Conservation (phyloP, 2,113 vertebrate species). For the Empidonax alnorum region DNA sequence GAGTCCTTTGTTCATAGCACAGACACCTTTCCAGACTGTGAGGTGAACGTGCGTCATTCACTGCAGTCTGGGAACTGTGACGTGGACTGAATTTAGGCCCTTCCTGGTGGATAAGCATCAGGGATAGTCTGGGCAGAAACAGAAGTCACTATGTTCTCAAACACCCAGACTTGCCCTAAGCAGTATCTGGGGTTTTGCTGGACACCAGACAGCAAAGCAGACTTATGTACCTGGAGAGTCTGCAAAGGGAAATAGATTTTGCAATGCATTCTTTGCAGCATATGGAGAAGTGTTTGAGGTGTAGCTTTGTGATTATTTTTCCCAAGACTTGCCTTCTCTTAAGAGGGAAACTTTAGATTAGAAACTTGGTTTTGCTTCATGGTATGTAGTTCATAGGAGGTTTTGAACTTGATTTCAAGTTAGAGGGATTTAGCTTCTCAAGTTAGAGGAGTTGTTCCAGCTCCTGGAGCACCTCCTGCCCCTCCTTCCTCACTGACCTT, state of each 20-base stretch:
- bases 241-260: background rate
- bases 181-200: background rate
- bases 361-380: background rate
- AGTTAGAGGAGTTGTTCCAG: background rate
- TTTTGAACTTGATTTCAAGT: background rate
- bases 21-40: background rate
- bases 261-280: background rate
- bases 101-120: background rate
- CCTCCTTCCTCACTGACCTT: background rate
- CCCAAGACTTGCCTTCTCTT: background rate
- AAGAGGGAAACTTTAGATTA: background rate
- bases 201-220: background rate
- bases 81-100: background rate
- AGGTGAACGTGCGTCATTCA: background rate
- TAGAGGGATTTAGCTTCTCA: background rate
- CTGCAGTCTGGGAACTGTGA: background rate
- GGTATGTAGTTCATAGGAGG: background rate
- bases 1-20: background rate
- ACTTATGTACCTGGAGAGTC: accelerated
- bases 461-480: background rate
- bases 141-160: background rate
- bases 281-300: background rate
- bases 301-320: background rate
- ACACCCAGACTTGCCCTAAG: background rate
- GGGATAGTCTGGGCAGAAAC: background rate